These are phyloP conservation scores for Prosapia bicincta DNA, from an alignment of 2,888 invertebrate genomes.

Conservation along the genomic window DNA sequence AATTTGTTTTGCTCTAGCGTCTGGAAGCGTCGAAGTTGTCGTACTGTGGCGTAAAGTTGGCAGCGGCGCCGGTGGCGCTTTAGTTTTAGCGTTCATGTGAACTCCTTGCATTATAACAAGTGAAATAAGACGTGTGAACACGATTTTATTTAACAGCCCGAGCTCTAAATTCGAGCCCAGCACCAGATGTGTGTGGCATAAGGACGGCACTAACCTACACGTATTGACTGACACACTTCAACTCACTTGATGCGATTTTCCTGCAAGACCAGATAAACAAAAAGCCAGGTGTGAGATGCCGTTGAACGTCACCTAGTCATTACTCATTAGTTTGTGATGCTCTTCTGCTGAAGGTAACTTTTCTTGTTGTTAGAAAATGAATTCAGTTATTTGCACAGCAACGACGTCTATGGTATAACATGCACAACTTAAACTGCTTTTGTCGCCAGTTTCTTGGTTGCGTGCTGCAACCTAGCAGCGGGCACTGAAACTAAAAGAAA, in stretches of 20 bases:
- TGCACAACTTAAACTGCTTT: background rate
- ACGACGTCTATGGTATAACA: constrained; percentile 21
- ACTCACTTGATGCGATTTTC: constrained; percentile 20
- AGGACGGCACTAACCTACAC: constrained; percentile 29
- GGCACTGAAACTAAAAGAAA: constrained; percentile 3
- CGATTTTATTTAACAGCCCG: constrained; percentile 22
- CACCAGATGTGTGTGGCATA: constrained; percentile 28
- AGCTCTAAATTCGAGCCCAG: constrained; percentile 28
- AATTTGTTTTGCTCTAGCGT: constrained; percentile 55
- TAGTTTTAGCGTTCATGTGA: constrained; percentile 37
- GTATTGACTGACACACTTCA: constrained; percentile 18
- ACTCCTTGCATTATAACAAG: constrained; percentile 11
- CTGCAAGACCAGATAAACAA: constrained; percentile 25
- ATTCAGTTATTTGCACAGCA: constrained; percentile 30
- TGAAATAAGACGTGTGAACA: constrained; percentile 25
- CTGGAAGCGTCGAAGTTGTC: constrained; percentile 45
- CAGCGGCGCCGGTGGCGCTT: constrained; percentile 34
- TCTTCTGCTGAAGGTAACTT: constrained; percentile 32
- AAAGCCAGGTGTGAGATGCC: constrained; percentile 29
- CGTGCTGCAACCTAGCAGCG: constrained; percentile 19
- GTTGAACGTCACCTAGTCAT: constrained; percentile 28
- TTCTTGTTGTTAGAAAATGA: constrained; percentile 27
- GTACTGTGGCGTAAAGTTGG: constrained; percentile 26
- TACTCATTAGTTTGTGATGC: constrained; percentile 31
- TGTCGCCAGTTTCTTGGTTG: background rate